Evolutionary conservation across 2,797 vertebrate genomes (phyloP), one percentile per base, ranked within the genome.

Genomic region (Pangasius macronema): DNA sequence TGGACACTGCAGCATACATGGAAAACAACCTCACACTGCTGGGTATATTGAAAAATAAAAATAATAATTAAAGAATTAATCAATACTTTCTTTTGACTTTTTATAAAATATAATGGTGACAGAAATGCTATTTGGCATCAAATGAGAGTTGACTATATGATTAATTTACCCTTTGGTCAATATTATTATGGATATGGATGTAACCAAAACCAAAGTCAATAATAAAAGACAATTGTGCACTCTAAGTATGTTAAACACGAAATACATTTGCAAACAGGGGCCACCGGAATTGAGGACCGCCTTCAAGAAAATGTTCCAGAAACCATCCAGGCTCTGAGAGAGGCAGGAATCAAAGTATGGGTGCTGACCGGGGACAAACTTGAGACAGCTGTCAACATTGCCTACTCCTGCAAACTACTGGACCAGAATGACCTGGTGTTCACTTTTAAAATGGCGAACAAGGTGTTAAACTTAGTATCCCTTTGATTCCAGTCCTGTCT

Each of bases 341-440:
- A 97, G 89, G 97, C 98, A 67, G 98, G 98, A 55, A 97, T 99
- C 88, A 95, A 97, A 92, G 93, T 98, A 89, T 99, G 98, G 98
- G 97, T 99, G 90, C 91, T 99, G 93, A 99, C 98, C 4, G 98
- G 98, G 87, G 98, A 99, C 94, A 99, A 99, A 91, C 94, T 96
- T 24, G 98, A 99, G 95, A 99, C 98, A 82, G 98, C 98, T 0
- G 92, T 99, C 92, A 99, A 98, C 91, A 97, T 99, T 3, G 97
- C 97, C 33, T 96, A 99, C 91, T 96, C 99, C 91, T 99, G 98
- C 93, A 96, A 96, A 90, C 96, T 99, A 53, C 92, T 99, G 89
- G 94, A 97, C 85, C 95, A 97, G 68, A 95, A 92, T 2, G 98
- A 98, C 91, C 95, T 96, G 6, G 95, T 99, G 87, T 97, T 99